Percentiles rank a stretch among this genome's conserved stretches.
Evolutionary conservation across 2,113 vertebrate species (phyloP).

Genomic region (Neoarius graeffei): DNA sequence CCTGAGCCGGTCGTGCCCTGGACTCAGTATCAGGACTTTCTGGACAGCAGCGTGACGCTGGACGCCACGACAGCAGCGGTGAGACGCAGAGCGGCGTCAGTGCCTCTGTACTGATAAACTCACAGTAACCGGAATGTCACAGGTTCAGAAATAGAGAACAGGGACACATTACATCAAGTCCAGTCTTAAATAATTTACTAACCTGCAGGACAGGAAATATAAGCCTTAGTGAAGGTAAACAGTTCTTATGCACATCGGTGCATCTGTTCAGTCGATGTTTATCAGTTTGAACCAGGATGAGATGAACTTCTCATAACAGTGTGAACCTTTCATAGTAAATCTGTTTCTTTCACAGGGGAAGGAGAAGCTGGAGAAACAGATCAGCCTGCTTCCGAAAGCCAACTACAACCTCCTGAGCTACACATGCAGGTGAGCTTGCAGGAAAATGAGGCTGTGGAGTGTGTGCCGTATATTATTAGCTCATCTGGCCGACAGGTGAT

Average conservation of each 20-base stretch:
- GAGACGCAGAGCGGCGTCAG: background rate
- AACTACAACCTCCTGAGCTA: conserved; percentile 96
- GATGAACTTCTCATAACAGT: background rate
- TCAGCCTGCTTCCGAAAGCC: conserved; percentile 80
- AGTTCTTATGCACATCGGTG: background rate
- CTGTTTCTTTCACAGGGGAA: conserved; percentile 73
- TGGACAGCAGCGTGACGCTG: conserved; percentile 80
- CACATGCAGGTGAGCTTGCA: conserved; percentile 82
- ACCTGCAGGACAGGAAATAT: background rate
- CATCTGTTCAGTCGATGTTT: background rate
- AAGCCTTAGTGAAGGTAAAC: background rate
- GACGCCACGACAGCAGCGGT: conserved; percentile 75
- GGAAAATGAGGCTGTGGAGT: background rate
- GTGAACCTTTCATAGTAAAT: background rate
- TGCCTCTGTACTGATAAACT: background rate
- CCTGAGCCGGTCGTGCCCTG: conserved; percentile 92
- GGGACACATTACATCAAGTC: background rate
- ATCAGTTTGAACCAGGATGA: background rate
- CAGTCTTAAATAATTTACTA: background rate
- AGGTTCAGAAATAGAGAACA: too few species aligned
- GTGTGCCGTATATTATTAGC: too few species aligned
- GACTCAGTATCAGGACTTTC: conserved; percentile 90
- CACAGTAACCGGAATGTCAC: background rate
- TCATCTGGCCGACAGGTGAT: too few species aligned
- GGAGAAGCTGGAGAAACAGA: conserved; percentile 81